Evolutionary conservation across 2,888 invertebrate species (phyloP), one percentile per base, ranked within the genome.

Genomic region (Anarsia innoxiella): DNA sequence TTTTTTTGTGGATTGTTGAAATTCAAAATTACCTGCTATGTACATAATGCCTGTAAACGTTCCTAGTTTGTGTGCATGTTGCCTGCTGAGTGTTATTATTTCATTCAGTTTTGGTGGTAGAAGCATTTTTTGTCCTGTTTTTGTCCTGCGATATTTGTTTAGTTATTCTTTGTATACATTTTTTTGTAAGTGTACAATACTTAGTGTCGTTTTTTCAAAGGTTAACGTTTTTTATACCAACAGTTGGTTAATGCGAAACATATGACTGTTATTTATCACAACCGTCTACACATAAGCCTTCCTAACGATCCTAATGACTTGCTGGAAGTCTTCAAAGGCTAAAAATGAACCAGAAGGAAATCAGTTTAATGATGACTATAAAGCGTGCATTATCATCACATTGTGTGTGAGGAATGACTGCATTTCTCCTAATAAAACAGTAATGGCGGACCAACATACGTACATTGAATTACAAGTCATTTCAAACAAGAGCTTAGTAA

Each of bases 41-140:
- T 11, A 35, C 25, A n/a, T 54, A 51, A 39, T 55, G 45, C 49
- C 56, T 46, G 46, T 59, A 51, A 69, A 69, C 69, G 69, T 74
- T 76, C 68, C 67, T 66, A 56, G 66, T 72, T 59, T 68, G 69
- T 73, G 71, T 79, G 80, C 79, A 78, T 83, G 80, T 70, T 76
- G 77, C 79, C 76, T 79, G 78, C 62, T 65, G 63, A 66, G 65
- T 73, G 70, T 65, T 62, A 57, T 57, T 52, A 39, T 60, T 56
- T 45, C 41, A 44, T 59, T 48, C 36, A 45, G 44, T 64, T 53
- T 64, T 67, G 52, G 54, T 61, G 58, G 53, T 65, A 59, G 58
- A 4, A 48, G 33, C 39, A 48, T 53, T 48, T 49, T 46, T 47
- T 49, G 29, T 42, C 36, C n/a, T 44, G 44, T 40, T 45, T 46